Evolutionary conservation across 2,113 vertebrate species (phyloP).

Genomic region (Blennius ocellaris): DNA sequence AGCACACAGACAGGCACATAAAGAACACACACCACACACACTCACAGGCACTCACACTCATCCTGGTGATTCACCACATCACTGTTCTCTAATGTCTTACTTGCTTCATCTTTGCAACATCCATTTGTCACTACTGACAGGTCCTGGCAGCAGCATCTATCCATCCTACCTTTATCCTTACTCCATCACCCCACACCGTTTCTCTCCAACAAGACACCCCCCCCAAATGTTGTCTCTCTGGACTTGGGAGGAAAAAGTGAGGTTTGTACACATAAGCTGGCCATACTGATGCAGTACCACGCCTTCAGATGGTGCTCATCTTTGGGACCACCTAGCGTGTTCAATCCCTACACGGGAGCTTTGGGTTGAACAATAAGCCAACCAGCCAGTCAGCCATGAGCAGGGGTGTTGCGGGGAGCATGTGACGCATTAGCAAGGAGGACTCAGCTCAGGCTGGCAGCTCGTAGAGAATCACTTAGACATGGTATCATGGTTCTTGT

Average conservation of each 20-base stretch:
- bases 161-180: conserved; percentile 70
- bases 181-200: conserved; percentile 57
- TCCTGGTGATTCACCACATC: conserved; percentile 71
- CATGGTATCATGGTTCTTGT: conserved; percentile 22
- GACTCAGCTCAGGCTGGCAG: conserved; percentile 41
- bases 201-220: conserved; percentile 27
- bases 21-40: conserved; percentile 29
- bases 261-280: conserved; percentile 19
- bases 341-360: conserved; percentile 40
- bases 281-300: conserved; percentile 35
- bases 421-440: conserved; percentile 41
- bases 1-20: conserved; percentile 32
- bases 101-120: conserved; percentile 79
- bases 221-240: conserved; percentile 11
- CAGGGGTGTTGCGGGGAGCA: conserved; percentile 3
- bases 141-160: conserved; percentile 76
- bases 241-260: conserved; percentile 40
- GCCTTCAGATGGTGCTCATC: conserved; percentile 14
- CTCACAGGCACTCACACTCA: conserved; percentile 48
- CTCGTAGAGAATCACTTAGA: conserved; percentile 56
- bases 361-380: conserved; percentile 31
- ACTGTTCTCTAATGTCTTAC: conserved; percentile 82
- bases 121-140: conserved; percentile 81
- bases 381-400: conserved; percentile 32
- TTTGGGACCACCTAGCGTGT: conserved; percentile 19